These are phyloP conservation scores for Tricholaema leucomelas DNA, from an alignment of 2,113 vertebrate species.

Conservation along the genomic window DNA sequence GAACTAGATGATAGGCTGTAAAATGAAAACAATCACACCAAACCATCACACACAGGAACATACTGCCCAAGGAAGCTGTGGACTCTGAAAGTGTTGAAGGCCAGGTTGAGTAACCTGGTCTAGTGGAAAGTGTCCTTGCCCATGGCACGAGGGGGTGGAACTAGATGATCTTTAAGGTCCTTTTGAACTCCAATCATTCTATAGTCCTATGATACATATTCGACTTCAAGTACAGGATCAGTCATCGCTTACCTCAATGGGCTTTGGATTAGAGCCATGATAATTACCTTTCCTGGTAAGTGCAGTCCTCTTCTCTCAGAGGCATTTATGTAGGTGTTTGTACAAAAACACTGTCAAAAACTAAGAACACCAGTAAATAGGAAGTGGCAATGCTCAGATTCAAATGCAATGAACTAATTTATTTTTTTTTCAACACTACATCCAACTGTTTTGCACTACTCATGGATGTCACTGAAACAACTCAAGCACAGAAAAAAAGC, in stretches of 20 bases:
- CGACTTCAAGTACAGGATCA: background rate
- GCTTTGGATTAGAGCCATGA: constrained; percentile 35
- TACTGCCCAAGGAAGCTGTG: too few species aligned
- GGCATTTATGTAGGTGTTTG: constrained; percentile 50
- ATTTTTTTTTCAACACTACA: constrained; percentile 50
- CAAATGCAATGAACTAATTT: constrained; percentile 62
- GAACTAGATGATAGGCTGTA: too few species aligned
- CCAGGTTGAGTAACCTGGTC: too few species aligned
- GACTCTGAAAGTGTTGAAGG: too few species aligned
- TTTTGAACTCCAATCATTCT: too few species aligned
- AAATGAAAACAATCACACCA: too few species aligned
- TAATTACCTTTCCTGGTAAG: constrained; percentile 47
- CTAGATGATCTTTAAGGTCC: too few species aligned
- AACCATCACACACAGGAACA: too few species aligned
- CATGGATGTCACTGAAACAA: constrained; percentile 44
- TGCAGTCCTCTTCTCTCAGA: constrained; percentile 28
- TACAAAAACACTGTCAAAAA: constrained; percentile 61
- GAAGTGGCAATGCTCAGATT: constrained; percentile 41
- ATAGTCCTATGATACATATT: background rate
- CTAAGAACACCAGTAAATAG: constrained; percentile 40
- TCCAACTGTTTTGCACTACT: constrained; percentile 40
- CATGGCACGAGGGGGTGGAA: too few species aligned
- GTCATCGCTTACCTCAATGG: constrained; percentile 18
- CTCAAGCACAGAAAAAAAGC: constrained; percentile 11
- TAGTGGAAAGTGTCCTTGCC: too few species aligned